Percentiles rank a stretch among this genome's conserved stretches.
Evolutionary conservation across 2,797 vertebrate genomes (phyloP).

Genomic region (Pyrocephalus nanus): DNA sequence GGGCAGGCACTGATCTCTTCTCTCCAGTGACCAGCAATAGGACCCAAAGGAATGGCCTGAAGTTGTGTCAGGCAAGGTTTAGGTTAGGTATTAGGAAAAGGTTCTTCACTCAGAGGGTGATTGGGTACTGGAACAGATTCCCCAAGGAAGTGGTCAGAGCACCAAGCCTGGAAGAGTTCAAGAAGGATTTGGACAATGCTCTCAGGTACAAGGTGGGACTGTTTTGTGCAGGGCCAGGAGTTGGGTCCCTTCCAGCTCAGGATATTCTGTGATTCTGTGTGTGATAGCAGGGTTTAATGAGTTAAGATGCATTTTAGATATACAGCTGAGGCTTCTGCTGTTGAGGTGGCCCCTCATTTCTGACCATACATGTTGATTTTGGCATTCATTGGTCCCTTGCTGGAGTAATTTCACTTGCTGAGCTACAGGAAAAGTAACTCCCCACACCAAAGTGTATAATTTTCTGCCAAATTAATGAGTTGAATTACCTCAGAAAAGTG

Average conservation of each 20-base stretch:
- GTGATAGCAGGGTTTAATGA: background rate
- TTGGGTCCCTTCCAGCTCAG: background rate
- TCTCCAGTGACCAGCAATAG: accelerated
- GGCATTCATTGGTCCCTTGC: background rate
- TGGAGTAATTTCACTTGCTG: background rate
- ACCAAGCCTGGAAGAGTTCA: background rate
- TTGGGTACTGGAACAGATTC: background rate
- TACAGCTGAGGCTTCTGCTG: background rate
- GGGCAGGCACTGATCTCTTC: background rate
- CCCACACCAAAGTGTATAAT: accelerated
- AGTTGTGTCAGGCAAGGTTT: background rate
- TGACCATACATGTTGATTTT: background rate
- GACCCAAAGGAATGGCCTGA: accelerated
- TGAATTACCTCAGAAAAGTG: background rate
- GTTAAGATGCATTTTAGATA: background rate
- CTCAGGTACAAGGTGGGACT: background rate
- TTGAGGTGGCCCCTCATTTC: background rate
- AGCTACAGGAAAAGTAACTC: background rate
- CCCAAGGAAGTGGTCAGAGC: background rate
- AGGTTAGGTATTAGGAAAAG: background rate
- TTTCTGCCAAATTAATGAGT: background rate
- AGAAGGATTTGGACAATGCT: background rate
- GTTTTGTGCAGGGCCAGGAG: background rate
- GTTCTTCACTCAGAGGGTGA: accelerated
- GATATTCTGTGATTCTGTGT: background rate